Evolutionary conservation across 2,797 vertebrate species (phyloP), one percentile per base, ranked within the genome.

Genomic region (Helostoma temminkii): DNA sequence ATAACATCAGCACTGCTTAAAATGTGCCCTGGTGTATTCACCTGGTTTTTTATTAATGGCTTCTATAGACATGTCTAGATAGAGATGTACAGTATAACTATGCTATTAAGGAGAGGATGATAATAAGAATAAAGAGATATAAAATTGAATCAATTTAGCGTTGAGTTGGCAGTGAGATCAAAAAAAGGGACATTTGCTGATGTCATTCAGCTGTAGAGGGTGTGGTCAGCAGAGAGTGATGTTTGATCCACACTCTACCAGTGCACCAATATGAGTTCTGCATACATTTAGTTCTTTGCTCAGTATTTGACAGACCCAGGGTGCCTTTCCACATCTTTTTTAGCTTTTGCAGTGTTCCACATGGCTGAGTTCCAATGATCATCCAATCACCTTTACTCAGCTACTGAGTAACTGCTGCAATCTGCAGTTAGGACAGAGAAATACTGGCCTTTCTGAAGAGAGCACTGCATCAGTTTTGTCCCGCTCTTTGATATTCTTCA

Each of bases 361-460:
- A 37, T 78, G 82, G 42, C 45, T 71, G 74, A 65, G 14, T 48
- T 70, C 43, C 68, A 78, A 25, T 68, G 71, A 88, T 74, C 59
- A 24, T 45, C 60, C 18, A 22, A 53, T 72, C 12, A 1, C 16
- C 47, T 76, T 77, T 49, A 71, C 32, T 66, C 7, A 3, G 50
- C 62, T 58, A 39, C n/a, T n/a, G n/a, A n/a, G n/a, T 71, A 68
- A 68, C 74, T 57, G 53, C 67, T 47, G 65, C 67, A 82, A 42
- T 84, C 74, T 41, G 26, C 60, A 65, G 43, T 66, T 43, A 36
- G 63, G 57, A 72, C 53, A 41, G 37, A 61, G 36, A 60, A 56
- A 56, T 59, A 19, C 50, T n/a, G 60, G 53, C 43, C 52, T 19
- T 48, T 71, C 66, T 47, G 43, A 68, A 65, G 46, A 48, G 32